Evolutionary conservation across 64 coral and sea anemone genomes (phyloP), one percentile per base, ranked within the genome.

Genomic region (Dendronephthya gigantea): DNA sequence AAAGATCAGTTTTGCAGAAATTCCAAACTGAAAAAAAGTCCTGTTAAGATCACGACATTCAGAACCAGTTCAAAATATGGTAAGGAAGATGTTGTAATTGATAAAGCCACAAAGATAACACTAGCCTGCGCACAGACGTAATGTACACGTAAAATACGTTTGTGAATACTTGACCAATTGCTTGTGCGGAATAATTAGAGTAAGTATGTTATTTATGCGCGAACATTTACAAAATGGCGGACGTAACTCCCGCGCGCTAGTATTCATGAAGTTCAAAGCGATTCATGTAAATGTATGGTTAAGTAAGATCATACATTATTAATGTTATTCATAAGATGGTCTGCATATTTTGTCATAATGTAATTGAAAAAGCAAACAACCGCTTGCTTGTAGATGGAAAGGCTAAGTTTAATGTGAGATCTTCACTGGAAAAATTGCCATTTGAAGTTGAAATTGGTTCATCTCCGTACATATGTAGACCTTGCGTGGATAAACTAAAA

Each of bases 1-100:
- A 85, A 27, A 28, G 48, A 55, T 39, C 31, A 59, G 31, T 48
- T 50, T 55, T 85, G 22, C 47, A 31, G 48, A 85, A 35, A 85
- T 50, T 85, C 50, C 48, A 85, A 58, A 48, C 16, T 55, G 52
- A 34, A 35, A 85, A 84, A 48, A 45, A 85, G 83, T 35, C 83
- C 0, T 35, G 83, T 85, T 49, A 85, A 56, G 51, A 85, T 85
- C 45, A 55, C 31, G 34, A 85, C 55, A 49, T 55, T 58, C 51
- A 50, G 83, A 32, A 50, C 50, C 48, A 85, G 83, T 56, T 35
- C 48, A 39, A 85, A 85, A 34, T 58, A 55, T 56, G 34, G 55
- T 23, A 62, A 49, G 39, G 34, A 49, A 36, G 51, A 52, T 15
- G 33, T 85, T 4, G 33, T 50, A 19, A 85, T 85, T 56, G 83